These are phyloP conservation scores for Eonycteris spelaea DNA, from an alignment of 2,113 vertebrate genomes.

Conservation along the genomic window DNA sequence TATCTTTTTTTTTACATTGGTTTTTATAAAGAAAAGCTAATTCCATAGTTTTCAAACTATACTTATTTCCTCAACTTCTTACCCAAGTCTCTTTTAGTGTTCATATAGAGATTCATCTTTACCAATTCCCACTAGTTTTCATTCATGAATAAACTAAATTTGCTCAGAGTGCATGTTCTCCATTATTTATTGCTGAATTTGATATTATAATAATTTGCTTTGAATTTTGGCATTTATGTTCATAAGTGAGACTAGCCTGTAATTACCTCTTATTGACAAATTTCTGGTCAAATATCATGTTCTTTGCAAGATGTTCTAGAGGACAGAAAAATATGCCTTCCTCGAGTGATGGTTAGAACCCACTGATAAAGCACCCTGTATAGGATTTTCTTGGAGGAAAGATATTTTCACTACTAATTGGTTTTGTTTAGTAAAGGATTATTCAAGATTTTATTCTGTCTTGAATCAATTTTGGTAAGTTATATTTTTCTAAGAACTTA, in stretches of 20 bases:
- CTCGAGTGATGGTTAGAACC: not conserved
- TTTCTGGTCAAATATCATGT: not conserved
- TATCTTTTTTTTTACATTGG: not conserved
- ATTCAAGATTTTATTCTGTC: not conserved
- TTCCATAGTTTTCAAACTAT: not conserved
- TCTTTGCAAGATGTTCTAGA: not conserved
- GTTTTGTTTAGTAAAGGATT: not conserved
- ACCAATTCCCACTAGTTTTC: not conserved
- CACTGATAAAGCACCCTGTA: not conserved
- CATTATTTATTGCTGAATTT: not conserved
- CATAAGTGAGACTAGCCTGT: not conserved
- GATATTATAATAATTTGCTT: not conserved
- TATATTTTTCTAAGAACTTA: constrained; percentile 13
- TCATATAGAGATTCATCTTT: not conserved
- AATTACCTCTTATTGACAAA: not conserved
- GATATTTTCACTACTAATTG: not conserved
- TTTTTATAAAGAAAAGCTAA: not conserved
- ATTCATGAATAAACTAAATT: not conserved
- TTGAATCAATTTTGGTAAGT: not conserved
- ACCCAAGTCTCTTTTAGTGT: not conserved
- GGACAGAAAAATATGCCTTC: not conserved
- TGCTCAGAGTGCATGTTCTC: not conserved
- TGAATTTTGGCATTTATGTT: not conserved
- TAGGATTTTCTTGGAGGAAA: not conserved
- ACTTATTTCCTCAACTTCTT: not conserved